Evolutionary conservation across 2,797 vertebrate genomes (phyloP), one percentile per base, ranked within the genome.

Genomic region (Allobates femoralis): DNA sequence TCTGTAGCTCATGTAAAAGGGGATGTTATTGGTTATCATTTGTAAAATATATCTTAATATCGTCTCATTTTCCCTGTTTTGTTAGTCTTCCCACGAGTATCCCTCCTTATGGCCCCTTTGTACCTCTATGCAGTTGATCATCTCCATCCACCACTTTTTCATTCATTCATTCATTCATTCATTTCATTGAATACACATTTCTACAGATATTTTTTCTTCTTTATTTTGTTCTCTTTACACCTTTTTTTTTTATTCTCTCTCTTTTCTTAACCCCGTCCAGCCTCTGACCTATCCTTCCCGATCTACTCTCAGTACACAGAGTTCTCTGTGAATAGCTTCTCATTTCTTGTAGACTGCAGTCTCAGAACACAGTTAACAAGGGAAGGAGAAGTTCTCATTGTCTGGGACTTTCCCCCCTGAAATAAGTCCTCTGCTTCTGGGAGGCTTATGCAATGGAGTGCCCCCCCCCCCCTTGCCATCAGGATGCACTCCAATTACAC

Each of bases 281-380:
- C 50, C 46, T 58, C 58, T 5, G 23, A 50, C 73, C 83, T 53
- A 14, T 32, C 50, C 19, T 62, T 56, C 41, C 86, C 74, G 37
- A 50, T 79, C 83, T 37, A 55, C 55, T 56, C 66, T 80, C 23
- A 58, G 81, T 55, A 69, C 84, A 60, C 76, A 76, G 67, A 80
- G 86, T 84, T 84, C 82, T 75, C 53, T 66, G 34, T 87, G 55
- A 87, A 87, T 87, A 84, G 81, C 76, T 75, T 75, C 81, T 79
- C 86, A 56, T 73, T 84, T 66, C 81, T 71, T 55, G 56, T 28
- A 84, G 56, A 67, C 82, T 41, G 30, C 86, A 84, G 82, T n/a
- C 67, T 75, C 30, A 51, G 51, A 83, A 87, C 74, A 83, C 73
- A 23, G 76, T 55, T 85, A 81, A 86, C 85, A 86, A 86, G 78